Evolutionary conservation across 2,113 vertebrate species (phyloP), one percentile per base, ranked within the genome.

Genomic region (Oncorhynchus keta): DNA sequence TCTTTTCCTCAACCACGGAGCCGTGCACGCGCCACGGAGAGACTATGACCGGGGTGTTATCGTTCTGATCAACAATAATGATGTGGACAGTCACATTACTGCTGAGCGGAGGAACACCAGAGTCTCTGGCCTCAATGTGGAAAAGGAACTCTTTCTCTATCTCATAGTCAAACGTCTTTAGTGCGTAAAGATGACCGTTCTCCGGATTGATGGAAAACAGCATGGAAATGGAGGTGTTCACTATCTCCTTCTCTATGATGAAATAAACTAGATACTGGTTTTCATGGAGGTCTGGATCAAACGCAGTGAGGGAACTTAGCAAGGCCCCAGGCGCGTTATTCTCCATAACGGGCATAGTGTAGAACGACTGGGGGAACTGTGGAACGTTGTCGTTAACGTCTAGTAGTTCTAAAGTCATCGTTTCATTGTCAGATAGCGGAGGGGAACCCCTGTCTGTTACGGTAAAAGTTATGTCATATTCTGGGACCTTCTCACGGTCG

Each of bases 121-220:
- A 93, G 0, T 95, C 94, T 79, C 93, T 92, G 0, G 92, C 94
- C 76, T 92, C 90, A 26, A 95, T 93, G 67, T 90, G 87, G 59
- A 95, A 90, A 74, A 93, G 89, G 83, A 95, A 95, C 80, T 88
- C 92, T 76, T 89, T 91, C 76, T 94, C 93, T 73, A 94, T 93
- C 83, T 95, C 89, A 74, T 84, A 89, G 76, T 90, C 89, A 80
- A 90, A 88, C 0, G 89, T 86, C 68, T 85, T 87, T 0, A 91
- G 82, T 61, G 90, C 88, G 48, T 90, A 90, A 75, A 91, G 83
- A 57, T 89, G 87, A 0, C 89, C 90, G 12, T 89, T 88, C 81
- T 89, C 86, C 76, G 86, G 86, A 59, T 88, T 90, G 73, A 90
- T 90, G 71, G 88, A 88, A 77, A 90, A 88, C 72, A 87, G 76